Conservation (phyloP, 1,140 invertebrate species). For the Gryon sp. region DNA sequence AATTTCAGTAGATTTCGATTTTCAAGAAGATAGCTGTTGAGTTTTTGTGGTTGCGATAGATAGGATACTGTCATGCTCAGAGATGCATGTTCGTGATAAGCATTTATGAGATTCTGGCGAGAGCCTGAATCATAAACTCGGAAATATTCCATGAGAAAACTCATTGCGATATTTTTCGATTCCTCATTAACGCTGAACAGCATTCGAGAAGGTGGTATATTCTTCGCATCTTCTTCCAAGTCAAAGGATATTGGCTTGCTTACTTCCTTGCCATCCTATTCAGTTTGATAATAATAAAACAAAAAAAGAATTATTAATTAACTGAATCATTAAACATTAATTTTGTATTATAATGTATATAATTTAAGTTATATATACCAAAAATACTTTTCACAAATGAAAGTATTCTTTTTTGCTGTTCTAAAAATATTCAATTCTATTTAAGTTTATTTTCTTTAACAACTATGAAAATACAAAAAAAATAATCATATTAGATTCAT, state of each 20-base stretch:
- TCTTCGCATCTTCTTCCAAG: slow-evolving; percentile 81
- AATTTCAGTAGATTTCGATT: slow-evolving; percentile 88
- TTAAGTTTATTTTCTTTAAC: no score
- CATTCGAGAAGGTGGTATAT: slow-evolving; percentile 83
- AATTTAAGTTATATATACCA: no score
- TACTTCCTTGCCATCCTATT: slow-evolving; percentile 88
- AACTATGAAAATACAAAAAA: no score
- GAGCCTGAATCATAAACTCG: slow-evolving; percentile 91
- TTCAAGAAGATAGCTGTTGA: slow-evolving; percentile 71
- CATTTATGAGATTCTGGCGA: slow-evolving; percentile 87
- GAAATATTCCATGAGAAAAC: slow-evolving; percentile 91
- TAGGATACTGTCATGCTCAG: slow-evolving; percentile 83
- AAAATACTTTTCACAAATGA: no score
- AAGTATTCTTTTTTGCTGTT: slow-evolving; percentile 68
- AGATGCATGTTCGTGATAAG: slow-evolving; percentile 91
- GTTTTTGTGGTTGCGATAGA: slow-evolving; percentile 66
- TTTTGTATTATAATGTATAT: no score
- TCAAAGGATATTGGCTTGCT: slow-evolving; percentile 90
- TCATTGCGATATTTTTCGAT: slow-evolving; percentile 84
- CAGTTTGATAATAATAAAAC: no score
- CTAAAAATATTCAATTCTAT: not conserved
- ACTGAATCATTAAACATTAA: no score
- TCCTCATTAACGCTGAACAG: slow-evolving; percentile 85
- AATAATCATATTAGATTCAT: not conserved
- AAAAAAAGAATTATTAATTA: no score